Conservation (phyloP, 2,113 vertebrate species). For the Scalopus aquaticus region DNA sequence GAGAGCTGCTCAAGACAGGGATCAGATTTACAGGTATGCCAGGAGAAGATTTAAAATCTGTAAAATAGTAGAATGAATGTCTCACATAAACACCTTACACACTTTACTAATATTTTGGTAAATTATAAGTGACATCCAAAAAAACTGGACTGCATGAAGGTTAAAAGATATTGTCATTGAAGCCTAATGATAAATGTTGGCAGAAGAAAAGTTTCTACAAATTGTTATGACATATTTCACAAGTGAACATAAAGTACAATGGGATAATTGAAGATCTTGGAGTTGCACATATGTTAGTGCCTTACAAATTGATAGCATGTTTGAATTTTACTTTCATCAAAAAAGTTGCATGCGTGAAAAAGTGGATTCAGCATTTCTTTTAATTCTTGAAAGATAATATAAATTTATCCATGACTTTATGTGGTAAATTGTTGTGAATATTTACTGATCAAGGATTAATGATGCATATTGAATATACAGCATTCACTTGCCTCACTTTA, state of each 20-base stretch:
- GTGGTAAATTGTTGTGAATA: background rate
- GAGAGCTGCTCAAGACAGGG: slow-evolving; percentile 90
- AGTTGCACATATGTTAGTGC: background rate
- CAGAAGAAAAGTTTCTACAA: no score
- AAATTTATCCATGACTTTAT: background rate
- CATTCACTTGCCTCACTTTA: background rate
- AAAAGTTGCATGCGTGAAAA: background rate
- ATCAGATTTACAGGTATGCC: slow-evolving; percentile 88
- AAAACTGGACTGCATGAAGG: background rate
- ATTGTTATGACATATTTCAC: no score
- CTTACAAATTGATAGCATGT: background rate
- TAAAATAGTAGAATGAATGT: background rate
- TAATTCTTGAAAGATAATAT: background rate
- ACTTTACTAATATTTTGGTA: background rate
- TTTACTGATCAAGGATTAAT: slow-evolving; percentile 35
- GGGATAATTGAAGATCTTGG: no score
- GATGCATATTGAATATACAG: background rate
- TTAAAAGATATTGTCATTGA: background rate
- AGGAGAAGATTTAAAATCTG: background rate
- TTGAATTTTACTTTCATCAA: slow-evolving; percentile 26
- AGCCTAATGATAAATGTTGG: background rate
- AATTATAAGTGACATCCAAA: background rate
- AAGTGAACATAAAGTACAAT: no score
- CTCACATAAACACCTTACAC: background rate
- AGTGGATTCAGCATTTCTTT: background rate